Base-by-base conservation (phyloP, 2,888 invertebrate species). In the Chalcis sispes region DNA sequence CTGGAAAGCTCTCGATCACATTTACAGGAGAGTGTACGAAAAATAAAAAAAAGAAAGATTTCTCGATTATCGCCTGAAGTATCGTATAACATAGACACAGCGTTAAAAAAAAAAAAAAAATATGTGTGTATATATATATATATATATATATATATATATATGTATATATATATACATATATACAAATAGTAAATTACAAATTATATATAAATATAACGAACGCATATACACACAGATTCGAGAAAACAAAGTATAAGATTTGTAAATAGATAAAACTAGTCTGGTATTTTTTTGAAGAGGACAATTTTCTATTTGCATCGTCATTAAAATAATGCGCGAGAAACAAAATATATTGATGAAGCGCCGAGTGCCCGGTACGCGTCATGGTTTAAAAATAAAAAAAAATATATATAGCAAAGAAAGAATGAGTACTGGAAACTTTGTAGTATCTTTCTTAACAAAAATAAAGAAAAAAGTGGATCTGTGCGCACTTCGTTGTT, bases 291-390 rank as follows among this genome's bases (percentile, higher is more conserved):
- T 79, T 80, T 70, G 65, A 65, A 78, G 78, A 77, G n/a, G 71
- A 77, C 79, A 75, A 79, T 82, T 81, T 84, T 81, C 80, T 82
- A 81, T 82, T 79, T 80, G 66, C 69, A 73, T 54, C 46, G 42
- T 66, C 18, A 54, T 59, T 52, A 29, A 71, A 32, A 71, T 59
- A 79, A 69, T 75, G 78, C 78, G 78, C 64, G 58, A 58, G 42
- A 10, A 50, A 65, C 36, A 50, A 56, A 65, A 61, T 66, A 54
- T n/a, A n/a, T n/a, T n/a, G n/a, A 65, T 61, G 40, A 59, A 69
- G 42, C 46, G 54, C 56, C 13, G 61, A 72, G 56, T 73, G 72
- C 65, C 69, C 77, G 69, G 70, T 69, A 70, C 10, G 61, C 52
- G 54, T 77, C 77, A 77, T 23, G 65, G 64, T 69, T 64, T 69